phyloP scores from a whole-genome alignment of 2,113 vertebrate species.

The Platanista minor region DNA sequence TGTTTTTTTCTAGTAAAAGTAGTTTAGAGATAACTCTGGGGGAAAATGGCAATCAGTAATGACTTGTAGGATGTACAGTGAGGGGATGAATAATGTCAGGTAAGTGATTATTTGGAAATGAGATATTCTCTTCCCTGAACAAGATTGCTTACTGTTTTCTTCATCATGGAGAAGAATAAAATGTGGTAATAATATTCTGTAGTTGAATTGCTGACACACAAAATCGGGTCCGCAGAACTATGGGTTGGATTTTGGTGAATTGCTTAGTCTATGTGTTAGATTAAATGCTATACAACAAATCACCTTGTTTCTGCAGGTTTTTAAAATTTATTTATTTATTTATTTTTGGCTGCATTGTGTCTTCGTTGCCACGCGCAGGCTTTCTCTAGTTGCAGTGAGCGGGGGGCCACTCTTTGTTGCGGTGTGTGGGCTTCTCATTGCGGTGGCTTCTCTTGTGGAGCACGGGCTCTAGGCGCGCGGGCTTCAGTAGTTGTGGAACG shows the following conservation, averaged over 20 bases:
- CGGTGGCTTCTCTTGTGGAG: no score
- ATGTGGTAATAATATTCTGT: slow-evolving; percentile 89
- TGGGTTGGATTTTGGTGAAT: slow-evolving; percentile 76
- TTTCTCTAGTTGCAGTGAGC: no score
- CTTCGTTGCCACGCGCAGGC: no score
- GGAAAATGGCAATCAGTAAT: slow-evolving; percentile 43
- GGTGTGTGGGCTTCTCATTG: no score
- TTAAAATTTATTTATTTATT: no score
- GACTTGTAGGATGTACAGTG: not conserved
- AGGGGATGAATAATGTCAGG: slow-evolving; percentile 58
- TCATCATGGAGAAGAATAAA: slow-evolving; percentile 80
- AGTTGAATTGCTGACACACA: slow-evolving; percentile 80
- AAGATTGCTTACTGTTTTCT: slow-evolving; percentile 80
- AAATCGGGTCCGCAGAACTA: slow-evolving; percentile 82
- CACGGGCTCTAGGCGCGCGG: no score
- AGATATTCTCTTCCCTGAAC: slow-evolving; percentile 76
- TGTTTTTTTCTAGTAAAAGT: slow-evolving; percentile 46
- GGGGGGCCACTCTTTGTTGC: no score
- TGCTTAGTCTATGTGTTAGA: slow-evolving; percentile 76
- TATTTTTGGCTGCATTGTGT: no score
- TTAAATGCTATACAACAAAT: slow-evolving; percentile 74
- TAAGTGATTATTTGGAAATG: slow-evolving; percentile 68
- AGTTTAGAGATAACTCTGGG: slow-evolving; percentile 41
- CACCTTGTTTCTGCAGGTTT: slow-evolving; percentile 68
- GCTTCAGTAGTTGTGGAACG: no score